Conservation (phyloP, 2,888 invertebrate species). For the Tachystola acroxantha region DNA sequence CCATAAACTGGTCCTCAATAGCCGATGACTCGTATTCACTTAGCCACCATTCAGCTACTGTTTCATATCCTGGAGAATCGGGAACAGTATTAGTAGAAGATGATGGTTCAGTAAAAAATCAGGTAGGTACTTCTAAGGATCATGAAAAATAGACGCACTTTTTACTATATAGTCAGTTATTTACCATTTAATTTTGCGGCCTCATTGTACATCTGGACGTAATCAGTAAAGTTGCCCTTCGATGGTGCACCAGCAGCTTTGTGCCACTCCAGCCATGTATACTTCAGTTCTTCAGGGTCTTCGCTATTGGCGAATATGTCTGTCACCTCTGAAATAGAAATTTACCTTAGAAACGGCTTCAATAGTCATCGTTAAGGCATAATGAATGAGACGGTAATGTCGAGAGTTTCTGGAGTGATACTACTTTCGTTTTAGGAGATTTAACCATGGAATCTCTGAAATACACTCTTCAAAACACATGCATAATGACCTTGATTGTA, state of each 20-base stretch:
- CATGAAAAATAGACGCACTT: no score
- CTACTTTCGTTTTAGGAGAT: no score
- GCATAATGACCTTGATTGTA: not conserved
- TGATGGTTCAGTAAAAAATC: no score
- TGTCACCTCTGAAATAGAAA: constrained; percentile 79
- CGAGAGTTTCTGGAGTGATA: no score
- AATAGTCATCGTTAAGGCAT: no score
- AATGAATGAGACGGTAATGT: no score
- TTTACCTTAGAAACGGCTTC: no score
- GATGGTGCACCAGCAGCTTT: constrained; percentile 84
- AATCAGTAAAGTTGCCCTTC: constrained; percentile 80
- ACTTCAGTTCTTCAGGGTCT: constrained; percentile 86
- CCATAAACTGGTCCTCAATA: constrained; percentile 82
- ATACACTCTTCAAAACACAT: no score
- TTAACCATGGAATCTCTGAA: no score
- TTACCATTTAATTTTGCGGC: constrained; percentile 84
- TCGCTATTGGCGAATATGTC: constrained; percentile 82
- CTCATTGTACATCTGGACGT: constrained; percentile 83
- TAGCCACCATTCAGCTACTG: constrained; percentile 84
- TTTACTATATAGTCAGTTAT: no score
- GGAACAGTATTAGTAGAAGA: no score
- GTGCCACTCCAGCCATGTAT: constrained; percentile 90
- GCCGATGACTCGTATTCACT: constrained; percentile 82
- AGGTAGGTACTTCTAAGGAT: no score
- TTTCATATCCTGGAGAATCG: constrained; percentile 77